phyloP scores from a whole-genome alignment of 2,113 vertebrate species.

The Pogonocichla stellata region DNA sequence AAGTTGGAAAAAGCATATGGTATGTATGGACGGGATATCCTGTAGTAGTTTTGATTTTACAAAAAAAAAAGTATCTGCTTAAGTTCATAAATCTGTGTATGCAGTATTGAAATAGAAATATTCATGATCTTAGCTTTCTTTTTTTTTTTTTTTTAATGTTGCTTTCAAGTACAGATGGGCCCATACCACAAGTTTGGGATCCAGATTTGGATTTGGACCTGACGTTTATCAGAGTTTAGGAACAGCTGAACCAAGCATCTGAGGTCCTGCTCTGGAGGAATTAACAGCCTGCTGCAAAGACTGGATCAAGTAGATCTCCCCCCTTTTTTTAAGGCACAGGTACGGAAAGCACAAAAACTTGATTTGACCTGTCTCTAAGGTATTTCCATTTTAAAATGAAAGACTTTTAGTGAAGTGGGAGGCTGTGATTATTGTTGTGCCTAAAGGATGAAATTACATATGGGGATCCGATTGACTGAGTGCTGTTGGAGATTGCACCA shows the following conservation, averaged over 20 bases:
- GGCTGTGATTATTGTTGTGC: not conserved
- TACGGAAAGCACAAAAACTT: not conserved
- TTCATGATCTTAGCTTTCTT: conserved; percentile 21
- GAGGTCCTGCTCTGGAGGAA: not conserved
- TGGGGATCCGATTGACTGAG: not conserved
- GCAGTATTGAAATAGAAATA: not conserved
- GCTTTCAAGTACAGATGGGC: conserved; percentile 44
- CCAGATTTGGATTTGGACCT: conserved; percentile 32
- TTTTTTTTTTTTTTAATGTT: not conserved
- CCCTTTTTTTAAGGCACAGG: not conserved
- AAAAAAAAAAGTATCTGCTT: not conserved
- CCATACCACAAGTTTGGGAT: conserved; percentile 12
- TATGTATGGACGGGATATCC: conserved; percentile 37
- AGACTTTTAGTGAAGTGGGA: not conserved
- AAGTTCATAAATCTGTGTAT: conserved; percentile 51
- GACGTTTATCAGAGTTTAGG: not conserved
- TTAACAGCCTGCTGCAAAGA: not conserved
- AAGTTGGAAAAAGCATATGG: conserved; percentile 30
- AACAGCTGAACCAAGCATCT: not conserved
- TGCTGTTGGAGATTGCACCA: not conserved
- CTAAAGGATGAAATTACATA: not conserved
- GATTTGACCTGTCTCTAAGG: not conserved
- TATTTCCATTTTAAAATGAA: not conserved
- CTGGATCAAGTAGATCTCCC: not conserved
- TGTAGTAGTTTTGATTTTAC: conserved; percentile 45